Conservation (phyloP, 2,113 vertebrate genomes). For the Calidris pygmaea region DNA sequence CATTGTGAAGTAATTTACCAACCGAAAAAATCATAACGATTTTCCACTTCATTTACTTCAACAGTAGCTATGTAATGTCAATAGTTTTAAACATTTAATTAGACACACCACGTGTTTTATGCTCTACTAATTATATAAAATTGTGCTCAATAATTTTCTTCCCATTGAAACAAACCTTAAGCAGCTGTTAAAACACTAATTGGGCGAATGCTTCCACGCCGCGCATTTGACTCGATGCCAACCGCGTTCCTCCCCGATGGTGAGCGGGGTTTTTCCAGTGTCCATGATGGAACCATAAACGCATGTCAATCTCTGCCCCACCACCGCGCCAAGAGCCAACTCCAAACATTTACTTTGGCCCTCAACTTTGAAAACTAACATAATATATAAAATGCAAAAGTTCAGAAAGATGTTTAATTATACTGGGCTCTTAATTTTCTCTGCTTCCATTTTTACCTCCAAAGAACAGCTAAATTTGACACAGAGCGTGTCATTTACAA, state of each 20-base stretch:
- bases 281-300: slow-evolving; percentile 39
- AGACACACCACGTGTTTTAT: slow-evolving; percentile 70
- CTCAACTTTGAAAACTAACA: slow-evolving; percentile 39
- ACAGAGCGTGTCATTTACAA: background rate
- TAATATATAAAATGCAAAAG: slow-evolving; percentile 27
- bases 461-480: background rate
- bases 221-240: background rate
- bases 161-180: slow-evolving; percentile 61
- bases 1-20: slow-evolving; percentile 65
- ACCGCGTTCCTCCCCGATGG: background rate
- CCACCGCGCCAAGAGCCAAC: background rate
- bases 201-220: slow-evolving; percentile 50
- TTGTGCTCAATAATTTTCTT: slow-evolving; percentile 69
- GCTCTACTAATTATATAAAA: slow-evolving; percentile 74
- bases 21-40: slow-evolving; percentile 59
- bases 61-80: slow-evolving; percentile 73
- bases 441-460: slow-evolving; percentile 15
- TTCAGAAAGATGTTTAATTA: slow-evolving; percentile 36
- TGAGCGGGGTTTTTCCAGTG: slow-evolving; percentile 42
- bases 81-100: slow-evolving; percentile 73
- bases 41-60: slow-evolving; percentile 69
- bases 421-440: slow-evolving; percentile 5
- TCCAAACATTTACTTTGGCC: slow-evolving; percentile 60
- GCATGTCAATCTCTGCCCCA: background rate
- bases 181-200: slow-evolving; percentile 76